Evolutionary conservation across 1,140 invertebrate species (phyloP).

Genomic region (Aphelenchoides fujianensis): DNA sequence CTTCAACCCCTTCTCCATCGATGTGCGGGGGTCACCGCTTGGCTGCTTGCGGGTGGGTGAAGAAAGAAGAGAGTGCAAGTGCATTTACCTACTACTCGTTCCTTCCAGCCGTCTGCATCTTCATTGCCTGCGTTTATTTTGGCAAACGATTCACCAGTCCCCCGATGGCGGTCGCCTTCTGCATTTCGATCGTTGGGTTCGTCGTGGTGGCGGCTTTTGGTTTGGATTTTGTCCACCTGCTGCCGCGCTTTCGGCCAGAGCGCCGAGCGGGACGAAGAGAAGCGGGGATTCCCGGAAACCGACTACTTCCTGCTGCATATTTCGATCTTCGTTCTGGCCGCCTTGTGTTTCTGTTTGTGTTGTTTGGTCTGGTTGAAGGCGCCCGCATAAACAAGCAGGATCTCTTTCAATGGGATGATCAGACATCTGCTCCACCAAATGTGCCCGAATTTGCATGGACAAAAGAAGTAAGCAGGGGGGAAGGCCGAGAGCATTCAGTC

Average conservation of each 20-base stretch:
- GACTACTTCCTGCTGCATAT: background rate
- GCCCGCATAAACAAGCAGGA: background rate
- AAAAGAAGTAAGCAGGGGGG: too few species aligned
- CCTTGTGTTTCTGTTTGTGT: background rate
- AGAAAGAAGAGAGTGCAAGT: background rate
- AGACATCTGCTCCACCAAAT: too few species aligned
- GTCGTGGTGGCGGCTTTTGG: background rate
- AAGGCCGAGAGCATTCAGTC: too few species aligned
- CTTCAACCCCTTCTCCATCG: conserved; percentile 1
- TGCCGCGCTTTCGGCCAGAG: background rate
- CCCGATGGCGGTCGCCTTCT: background rate
- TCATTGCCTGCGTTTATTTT: background rate
- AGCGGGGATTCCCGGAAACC: background rate
- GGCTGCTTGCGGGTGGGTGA: background rate
- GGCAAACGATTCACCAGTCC: conserved; percentile 1
- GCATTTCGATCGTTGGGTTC: background rate
- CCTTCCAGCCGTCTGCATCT: conserved; percentile 3
- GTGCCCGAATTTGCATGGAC: too few species aligned
- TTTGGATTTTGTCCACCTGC: background rate
- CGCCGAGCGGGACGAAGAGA: background rate
- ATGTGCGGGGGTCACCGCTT: background rate
- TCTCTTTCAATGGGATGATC: too few species aligned
- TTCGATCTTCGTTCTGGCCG: background rate
- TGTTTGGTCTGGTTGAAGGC: conserved; percentile 3
- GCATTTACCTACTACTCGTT: background rate